These are phyloP conservation scores for Spinibarbus caldwelli DNA, from an alignment of 2,797 vertebrate species.

Conservation along the genomic window DNA sequence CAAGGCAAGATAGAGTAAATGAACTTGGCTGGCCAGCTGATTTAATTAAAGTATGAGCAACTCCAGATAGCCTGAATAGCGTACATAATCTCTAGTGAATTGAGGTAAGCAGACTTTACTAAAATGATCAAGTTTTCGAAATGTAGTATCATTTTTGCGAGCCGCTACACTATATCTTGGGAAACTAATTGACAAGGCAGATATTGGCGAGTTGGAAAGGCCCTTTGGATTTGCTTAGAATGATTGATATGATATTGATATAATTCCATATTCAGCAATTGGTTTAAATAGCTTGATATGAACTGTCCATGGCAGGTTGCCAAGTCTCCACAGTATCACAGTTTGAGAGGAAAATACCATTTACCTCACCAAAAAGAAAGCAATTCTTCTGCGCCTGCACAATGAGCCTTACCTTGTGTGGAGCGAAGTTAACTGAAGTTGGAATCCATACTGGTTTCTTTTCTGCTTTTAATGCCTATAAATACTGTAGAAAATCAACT, in stretches of 20 bases:
- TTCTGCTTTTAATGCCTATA: neutral
- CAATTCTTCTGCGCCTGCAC: neutral
- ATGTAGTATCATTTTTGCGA: neutral
- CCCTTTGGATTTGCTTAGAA: conserved; percentile 69
- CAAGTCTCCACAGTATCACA: conserved; percentile 58
- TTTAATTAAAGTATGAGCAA: conserved; percentile 32
- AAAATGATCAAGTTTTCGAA: neutral
- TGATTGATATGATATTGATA: too few species aligned
- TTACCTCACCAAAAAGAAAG: neutral
- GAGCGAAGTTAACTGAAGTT: neutral
- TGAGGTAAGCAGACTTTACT: conserved; percentile 14
- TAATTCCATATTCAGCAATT: conserved; percentile 64
- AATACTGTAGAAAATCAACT: neutral
- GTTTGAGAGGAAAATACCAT: neutral
- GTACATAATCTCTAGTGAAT: neutral
- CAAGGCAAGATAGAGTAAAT: conserved; percentile 62
- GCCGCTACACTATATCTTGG: conserved; percentile 63
- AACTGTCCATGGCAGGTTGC: conserved; percentile 54
- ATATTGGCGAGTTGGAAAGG: conserved; percentile 67
- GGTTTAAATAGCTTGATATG: conserved; percentile 71
- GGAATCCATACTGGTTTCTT: neutral
- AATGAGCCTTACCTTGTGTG: neutral
- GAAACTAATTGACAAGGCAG: conserved; percentile 72
- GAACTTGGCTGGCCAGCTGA: conserved; percentile 67
- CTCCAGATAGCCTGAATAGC: conserved; percentile 5